Conservation (phyloP, 2,888 invertebrate genomes). For the Agrochola circellaris region DNA sequence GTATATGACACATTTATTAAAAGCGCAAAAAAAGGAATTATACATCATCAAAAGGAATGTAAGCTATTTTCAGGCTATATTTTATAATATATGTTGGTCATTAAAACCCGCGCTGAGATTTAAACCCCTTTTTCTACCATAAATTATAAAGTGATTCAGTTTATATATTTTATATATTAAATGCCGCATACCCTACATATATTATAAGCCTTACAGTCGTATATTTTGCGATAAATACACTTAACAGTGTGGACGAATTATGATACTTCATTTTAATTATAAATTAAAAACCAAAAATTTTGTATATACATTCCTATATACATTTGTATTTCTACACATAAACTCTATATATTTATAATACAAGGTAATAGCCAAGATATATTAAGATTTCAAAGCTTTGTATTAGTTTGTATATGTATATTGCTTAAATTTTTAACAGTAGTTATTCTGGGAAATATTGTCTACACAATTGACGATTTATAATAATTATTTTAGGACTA, state of each 20-base stretch:
- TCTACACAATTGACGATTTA: slow-evolving; percentile 86
- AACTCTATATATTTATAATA: slow-evolving; percentile 53
- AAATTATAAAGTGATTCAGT: not conserved
- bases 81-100: not conserved
- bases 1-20: slow-evolving; percentile 46
- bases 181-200: slow-evolving; percentile 47
- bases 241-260: slow-evolving; percentile 86
- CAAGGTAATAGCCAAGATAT: slow-evolving; percentile 57
- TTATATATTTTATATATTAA: slow-evolving; percentile 31
- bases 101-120: not conserved
- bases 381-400: slow-evolving; percentile 60
- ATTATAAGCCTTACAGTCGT: slow-evolving; percentile 65
- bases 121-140: not conserved
- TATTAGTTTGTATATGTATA: slow-evolving; percentile 57
- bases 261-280: slow-evolving; percentile 77
- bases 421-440: slow-evolving; percentile 66
- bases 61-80: slow-evolving; percentile 10
- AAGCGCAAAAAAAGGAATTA: slow-evolving; percentile 44
- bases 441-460: slow-evolving; percentile 77
- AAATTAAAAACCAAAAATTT: slow-evolving; percentile 41
- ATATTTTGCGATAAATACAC: slow-evolving; percentile 78
- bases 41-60: slow-evolving; percentile 1
- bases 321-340: slow-evolving; percentile 58
- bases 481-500: slow-evolving; percentile 57
- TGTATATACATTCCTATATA: slow-evolving; percentile 65